Conservation (phyloP, 2,888 invertebrate species). For the Scaptomyza cyrtandrae region DNA sequence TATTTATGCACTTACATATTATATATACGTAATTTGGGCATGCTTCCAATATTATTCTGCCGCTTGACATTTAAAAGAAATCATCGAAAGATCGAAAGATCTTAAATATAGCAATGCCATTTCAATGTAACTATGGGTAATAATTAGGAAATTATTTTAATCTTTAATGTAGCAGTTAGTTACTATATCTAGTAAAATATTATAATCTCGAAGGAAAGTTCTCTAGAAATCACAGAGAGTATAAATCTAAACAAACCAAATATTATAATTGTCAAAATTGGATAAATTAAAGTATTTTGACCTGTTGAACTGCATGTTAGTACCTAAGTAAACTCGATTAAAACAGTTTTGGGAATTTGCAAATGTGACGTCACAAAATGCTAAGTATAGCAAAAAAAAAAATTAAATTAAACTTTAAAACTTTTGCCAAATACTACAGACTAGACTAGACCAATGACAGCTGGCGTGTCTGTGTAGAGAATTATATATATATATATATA, state of each 20-base stretch:
- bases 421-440: slow-evolving; percentile 20
- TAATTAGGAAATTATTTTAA: neutral
- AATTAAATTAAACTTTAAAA: neutral
- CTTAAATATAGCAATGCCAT: slow-evolving; percentile 57
- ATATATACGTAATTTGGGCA: slow-evolving; percentile 60
- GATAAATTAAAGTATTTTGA: slow-evolving; percentile 4
- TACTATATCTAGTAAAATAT: slow-evolving; percentile 4
- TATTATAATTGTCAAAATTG: slow-evolving; percentile 1
- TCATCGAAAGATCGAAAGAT: slow-evolving; percentile 47
- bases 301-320: slow-evolving; percentile 8
- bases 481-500: slow-evolving; percentile 13
- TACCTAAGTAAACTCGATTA: slow-evolving; percentile 36
- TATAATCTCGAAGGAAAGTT: neutral
- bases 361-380: slow-evolving; percentile 42
- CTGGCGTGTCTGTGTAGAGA: slow-evolving; percentile 29
- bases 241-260: neutral
- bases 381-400: slow-evolving; percentile 34
- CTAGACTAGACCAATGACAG: slow-evolving; percentile 46
- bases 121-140: slow-evolving; percentile 13
- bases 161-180: slow-evolving; percentile 9
- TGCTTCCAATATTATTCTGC: slow-evolving; percentile 65
- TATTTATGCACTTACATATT: slow-evolving; percentile 49
- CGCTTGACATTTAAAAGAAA: slow-evolving; percentile 69
- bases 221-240: neutral
- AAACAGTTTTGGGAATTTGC: slow-evolving; percentile 45